Base-by-base conservation (phyloP, 2,797 vertebrate species). In the Hoplostethus mediterraneus region DNA sequence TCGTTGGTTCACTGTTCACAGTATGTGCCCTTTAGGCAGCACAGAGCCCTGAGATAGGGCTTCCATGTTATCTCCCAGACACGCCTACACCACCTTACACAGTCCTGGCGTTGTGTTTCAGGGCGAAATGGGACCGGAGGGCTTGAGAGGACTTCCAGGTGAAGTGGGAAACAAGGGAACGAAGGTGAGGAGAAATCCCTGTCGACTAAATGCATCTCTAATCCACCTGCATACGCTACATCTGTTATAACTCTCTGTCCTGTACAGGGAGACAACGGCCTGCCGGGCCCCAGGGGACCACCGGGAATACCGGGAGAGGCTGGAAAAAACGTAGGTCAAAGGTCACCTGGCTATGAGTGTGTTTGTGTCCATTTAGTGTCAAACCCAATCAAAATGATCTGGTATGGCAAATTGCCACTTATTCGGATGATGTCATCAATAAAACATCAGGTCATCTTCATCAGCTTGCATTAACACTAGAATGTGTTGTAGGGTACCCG, bases 231-330 rank as follows among this genome's bases (percentile, higher is more conserved):
- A 28, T 28, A 28, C 28, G 3, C 49, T 64, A n/a, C 30, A n/a
- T 6, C 33, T 17, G 13, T 44, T 1, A 6, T 71, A 7, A 63
- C 55, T 76, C 25, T 73, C 28, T 71, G 9, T 38, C 71, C 28
- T 75, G 4, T 72, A 79, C 89, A 99, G 98, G 98, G 98, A 71
- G 98, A 99, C 63, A 89, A 90, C 25, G 98, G 98, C 52, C 81
- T 97, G 17, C 96, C 96, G 74, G 98, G 98, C 74, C 96, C 97
- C 30, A 96, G 98, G 84, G 97, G 98, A 21, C 80, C 90, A 67
- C 88, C 96, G 0, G 98, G 98, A 36, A 0, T 0, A 55, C 0
- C 65, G 3, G 98, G 98, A 79, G 96, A 95, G 14, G 2, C 88
- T 0, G 98, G 98, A 45, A 97, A 61, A 45, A 95, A 95, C 78